Percentiles rank a stretch among this genome's conserved stretches.
phyloP scores from a whole-genome alignment of 23 tunicate species.

The Botrylloides violaceus region DNA sequence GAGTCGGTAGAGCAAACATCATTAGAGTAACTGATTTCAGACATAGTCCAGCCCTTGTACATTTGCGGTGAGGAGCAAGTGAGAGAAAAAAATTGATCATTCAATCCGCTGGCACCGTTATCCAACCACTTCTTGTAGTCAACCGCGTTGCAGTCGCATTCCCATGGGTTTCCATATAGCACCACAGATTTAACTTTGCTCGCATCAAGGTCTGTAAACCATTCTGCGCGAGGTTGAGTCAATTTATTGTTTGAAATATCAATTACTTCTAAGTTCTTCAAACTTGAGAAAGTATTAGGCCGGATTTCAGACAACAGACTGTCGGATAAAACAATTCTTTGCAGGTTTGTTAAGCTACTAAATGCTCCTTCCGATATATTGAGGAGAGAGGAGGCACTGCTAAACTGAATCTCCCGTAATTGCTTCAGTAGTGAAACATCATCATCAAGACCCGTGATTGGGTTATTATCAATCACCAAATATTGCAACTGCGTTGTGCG shows the following conservation, averaged over 20 bases:
- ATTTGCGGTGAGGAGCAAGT: slow-evolving; percentile 18
- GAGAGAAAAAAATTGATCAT: not conserved
- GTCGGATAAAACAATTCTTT: not conserved
- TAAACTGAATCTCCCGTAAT: slow-evolving; percentile 1
- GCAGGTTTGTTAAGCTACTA: not conserved
- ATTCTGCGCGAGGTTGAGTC: slow-evolving; percentile 1
- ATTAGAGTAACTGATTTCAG: not conserved
- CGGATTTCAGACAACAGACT: not conserved
- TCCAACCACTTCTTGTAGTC: slow-evolving; percentile 14
- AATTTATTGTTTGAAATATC: slow-evolving; percentile 5
- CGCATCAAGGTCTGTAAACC: slow-evolving; percentile 1
- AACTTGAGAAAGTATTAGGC: not conserved
- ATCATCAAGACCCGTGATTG: not conserved
- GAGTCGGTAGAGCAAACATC: not conserved
- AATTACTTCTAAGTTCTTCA: slow-evolving; percentile 11
- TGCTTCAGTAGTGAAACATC: not conserved
- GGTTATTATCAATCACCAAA: slow-evolving; percentile 7
- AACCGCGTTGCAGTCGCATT: slow-evolving; percentile 6
- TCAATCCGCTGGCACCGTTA: not conserved
- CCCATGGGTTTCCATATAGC: slow-evolving; percentile 25
- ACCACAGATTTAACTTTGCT: slow-evolving; percentile 1
- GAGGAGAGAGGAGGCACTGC: not conserved
- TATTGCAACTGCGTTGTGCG: not conserved
- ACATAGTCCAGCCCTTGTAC: slow-evolving; percentile 4
- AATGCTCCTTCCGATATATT: slow-evolving; percentile 3